phyloP scores from a whole-genome alignment of 2,113 vertebrate genomes.

The Cynoglossus semilaevis region DNA sequence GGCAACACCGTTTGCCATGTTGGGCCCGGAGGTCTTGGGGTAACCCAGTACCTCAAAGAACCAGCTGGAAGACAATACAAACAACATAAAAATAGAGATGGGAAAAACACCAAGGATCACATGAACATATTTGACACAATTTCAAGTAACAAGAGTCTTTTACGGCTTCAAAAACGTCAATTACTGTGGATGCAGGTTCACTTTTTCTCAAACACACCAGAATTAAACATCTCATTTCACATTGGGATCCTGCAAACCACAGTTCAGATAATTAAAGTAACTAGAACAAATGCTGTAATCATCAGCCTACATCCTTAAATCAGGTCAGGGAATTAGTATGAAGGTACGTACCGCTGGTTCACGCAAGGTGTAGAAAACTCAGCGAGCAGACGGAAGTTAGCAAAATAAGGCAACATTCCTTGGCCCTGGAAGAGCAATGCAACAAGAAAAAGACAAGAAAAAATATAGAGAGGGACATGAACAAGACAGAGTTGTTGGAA shows the following conservation, averaged over 20 bases:
- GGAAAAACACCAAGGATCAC: background rate
- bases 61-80: constrained; percentile 87
- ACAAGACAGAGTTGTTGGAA: constrained; percentile 27
- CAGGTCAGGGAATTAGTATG: background rate
- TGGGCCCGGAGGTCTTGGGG: constrained; percentile 86
- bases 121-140: background rate
- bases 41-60: constrained; percentile 96
- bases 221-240: too few species aligned
- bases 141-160: too few species aligned
- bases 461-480: constrained; percentile 64
- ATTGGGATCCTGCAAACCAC: too few species aligned
- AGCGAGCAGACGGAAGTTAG: constrained; percentile 94
- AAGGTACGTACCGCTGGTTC: constrained; percentile 92
- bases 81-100: background rate
- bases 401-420: constrained; percentile 89
- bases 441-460: constrained; percentile 66
- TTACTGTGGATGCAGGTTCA: too few species aligned
- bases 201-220: too few species aligned
- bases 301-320: background rate
- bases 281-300: too few species aligned
- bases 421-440: constrained; percentile 78
- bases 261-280: too few species aligned
- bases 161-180: too few species aligned
- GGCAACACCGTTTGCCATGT: constrained; percentile 90
- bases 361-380: constrained; percentile 98